phyloP scores from a whole-genome alignment of 2,888 invertebrate species.

The Arrhopalites spinosus region DNA sequence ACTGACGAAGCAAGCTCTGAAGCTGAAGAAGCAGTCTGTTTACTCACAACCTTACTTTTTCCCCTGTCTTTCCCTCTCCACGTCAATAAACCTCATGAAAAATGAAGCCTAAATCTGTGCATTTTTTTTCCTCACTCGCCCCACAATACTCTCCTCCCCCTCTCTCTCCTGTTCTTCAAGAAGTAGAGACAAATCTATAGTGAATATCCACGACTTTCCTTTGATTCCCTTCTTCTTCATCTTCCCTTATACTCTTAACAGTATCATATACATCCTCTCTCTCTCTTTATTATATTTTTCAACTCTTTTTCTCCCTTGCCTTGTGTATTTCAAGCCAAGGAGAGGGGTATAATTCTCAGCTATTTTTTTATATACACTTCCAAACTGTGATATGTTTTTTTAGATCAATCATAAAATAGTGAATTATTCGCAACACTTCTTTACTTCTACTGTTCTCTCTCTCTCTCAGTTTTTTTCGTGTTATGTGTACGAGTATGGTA shows the following conservation, averaged over 20 bases:
- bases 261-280: background rate
- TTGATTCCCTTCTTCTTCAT: slow-evolving; percentile 33
- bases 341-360: background rate
- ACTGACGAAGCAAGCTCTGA: slow-evolving; percentile 3
- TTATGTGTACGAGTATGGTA: background rate
- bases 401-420: slow-evolving; percentile 36
- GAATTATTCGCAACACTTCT: slow-evolving; percentile 41
- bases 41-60: slow-evolving; percentile 43
- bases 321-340: background rate
- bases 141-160: slow-evolving; percentile 3
- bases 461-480: background rate
- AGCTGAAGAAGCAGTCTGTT: slow-evolving; percentile 40
- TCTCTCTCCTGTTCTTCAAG: slow-evolving; percentile 2
- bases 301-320: slow-evolving; percentile 1
- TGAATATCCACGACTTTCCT: slow-evolving; percentile 40
- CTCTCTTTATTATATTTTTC: background rate
- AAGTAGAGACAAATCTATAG: slow-evolving; percentile 33
- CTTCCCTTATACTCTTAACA: too few species aligned
- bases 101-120: slow-evolving; percentile 50
- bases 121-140: slow-evolving; percentile 44
- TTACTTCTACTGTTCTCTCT: background rate
- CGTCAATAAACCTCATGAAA: slow-evolving; percentile 50
- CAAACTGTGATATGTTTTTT: background rate
- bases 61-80: slow-evolving; percentile 30
- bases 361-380: slow-evolving; percentile 9